Evolutionary conservation across 2,888 invertebrate genomes (phyloP).

Genomic region (Trissoscelio sp.): DNA sequence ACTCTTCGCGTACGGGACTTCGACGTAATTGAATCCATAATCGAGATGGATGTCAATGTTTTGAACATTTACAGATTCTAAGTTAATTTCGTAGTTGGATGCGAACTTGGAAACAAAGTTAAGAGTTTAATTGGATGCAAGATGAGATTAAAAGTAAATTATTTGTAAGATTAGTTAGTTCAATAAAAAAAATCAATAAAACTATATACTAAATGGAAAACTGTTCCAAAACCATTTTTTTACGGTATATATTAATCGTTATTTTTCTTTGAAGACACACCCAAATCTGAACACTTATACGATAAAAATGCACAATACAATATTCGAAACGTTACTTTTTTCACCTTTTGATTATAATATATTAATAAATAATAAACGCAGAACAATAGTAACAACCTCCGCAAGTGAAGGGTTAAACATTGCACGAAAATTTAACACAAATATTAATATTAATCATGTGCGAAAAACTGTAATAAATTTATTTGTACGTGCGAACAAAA

Average conservation of each 20-base stretch:
- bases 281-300: constrained; percentile 1
- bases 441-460: constrained; percentile 36
- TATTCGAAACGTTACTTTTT: neutral
- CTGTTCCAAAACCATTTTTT: neutral
- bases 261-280: neutral
- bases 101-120: constrained; percentile 23
- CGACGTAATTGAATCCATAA: constrained; percentile 10
- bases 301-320: neutral
- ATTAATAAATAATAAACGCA: neutral
- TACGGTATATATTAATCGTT: neutral
- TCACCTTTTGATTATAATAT: neutral
- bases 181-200: neutral
- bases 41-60: constrained; percentile 16
- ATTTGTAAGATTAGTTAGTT: constrained; percentile 16
- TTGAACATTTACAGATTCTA: constrained; percentile 26
- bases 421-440: constrained; percentile 7
- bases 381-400: neutral
- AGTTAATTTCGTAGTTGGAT: constrained; percentile 28
- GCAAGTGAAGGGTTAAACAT: neutral
- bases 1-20: neutral
- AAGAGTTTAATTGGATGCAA: constrained; percentile 15
- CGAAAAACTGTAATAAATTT: constrained; percentile 24
- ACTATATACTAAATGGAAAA: neutral
- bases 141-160: constrained; percentile 23
- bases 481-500: constrained; percentile 40